Evolutionary conservation across 2,888 invertebrate species (phyloP).

Genomic region (Sphaerophoria taeniata): DNA sequence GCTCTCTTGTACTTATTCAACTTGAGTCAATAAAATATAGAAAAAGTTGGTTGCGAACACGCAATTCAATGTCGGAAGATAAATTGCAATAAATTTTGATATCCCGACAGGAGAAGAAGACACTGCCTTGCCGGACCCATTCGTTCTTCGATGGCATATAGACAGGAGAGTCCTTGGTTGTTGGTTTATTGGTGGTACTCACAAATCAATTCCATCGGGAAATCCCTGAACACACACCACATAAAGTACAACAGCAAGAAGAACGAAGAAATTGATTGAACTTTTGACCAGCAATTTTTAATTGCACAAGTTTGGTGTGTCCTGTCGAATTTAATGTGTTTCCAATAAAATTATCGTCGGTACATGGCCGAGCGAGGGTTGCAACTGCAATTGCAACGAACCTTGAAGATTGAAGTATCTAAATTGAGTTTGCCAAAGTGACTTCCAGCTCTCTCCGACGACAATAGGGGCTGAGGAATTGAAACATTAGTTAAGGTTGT

Average conservation of each 20-base stretch:
- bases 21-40: slow-evolving; percentile 48
- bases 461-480: slow-evolving; percentile 36
- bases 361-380: slow-evolving; percentile 2
- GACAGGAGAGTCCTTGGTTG: background rate
- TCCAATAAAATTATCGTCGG: slow-evolving; percentile 37
- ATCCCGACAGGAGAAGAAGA: slow-evolving; percentile 12
- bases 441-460: background rate
- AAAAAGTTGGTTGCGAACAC: slow-evolving; percentile 43
- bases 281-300: slow-evolving; percentile 51
- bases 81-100: slow-evolving; percentile 68
- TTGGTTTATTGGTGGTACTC: background rate
- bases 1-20: background rate
- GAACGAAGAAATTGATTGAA: slow-evolving; percentile 27
- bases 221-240: background rate
- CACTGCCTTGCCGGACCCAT: too few species aligned
- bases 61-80: slow-evolving; percentile 64
- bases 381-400: slow-evolving; percentile 24
- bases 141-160: background rate
- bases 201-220: slow-evolving; percentile 41
- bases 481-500: slow-evolving; percentile 70
- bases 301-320: slow-evolving; percentile 42
- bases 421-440: slow-evolving; percentile 25
- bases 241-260: background rate
- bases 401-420: slow-evolving; percentile 44
- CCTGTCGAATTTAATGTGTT: slow-evolving; percentile 44